A percentile compares a stretch with the other conserved stretches of the same genome.
phyloP scores from a whole-genome alignment of 2,113 vertebrate genomes.

The Tringa solitaria region DNA sequence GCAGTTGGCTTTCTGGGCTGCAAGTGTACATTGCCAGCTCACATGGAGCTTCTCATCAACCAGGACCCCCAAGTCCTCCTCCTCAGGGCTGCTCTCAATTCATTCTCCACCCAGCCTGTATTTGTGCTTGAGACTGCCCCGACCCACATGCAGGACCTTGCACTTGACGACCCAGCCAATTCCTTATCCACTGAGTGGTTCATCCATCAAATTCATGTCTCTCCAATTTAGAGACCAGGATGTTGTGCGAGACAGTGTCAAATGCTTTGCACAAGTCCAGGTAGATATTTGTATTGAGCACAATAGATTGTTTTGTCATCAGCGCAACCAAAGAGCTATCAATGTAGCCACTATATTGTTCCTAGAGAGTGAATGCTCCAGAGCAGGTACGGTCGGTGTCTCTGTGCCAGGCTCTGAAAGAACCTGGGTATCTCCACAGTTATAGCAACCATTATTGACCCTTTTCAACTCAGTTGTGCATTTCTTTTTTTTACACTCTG shows the following conservation, averaged over 20 bases:
- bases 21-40: not conserved
- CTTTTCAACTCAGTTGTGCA: not conserved
- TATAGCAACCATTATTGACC: not conserved
- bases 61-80: not conserved
- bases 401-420: not conserved
- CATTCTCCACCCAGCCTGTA: not conserved
- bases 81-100: not conserved
- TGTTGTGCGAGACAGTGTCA: not conserved
- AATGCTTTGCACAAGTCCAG: not conserved
- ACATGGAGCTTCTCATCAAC: not conserved
- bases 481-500: not conserved
- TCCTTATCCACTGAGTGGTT: too few relatives aligned
- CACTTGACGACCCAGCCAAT: not conserved
- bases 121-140: not conserved
- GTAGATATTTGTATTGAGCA: not conserved
- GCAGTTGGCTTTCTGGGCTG: not conserved
- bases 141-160: not conserved
- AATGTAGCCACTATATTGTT: not conserved
- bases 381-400: fast-evolving
- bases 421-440: not conserved
- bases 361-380: not conserved
- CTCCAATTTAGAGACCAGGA: not conserved
- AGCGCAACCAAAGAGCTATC: not conserved
- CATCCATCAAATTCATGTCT: too few relatives aligned
- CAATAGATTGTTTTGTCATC: not conserved